phyloP scores from a whole-genome alignment of 2,797 vertebrate genomes.

The Diplodus sargus region DNA sequence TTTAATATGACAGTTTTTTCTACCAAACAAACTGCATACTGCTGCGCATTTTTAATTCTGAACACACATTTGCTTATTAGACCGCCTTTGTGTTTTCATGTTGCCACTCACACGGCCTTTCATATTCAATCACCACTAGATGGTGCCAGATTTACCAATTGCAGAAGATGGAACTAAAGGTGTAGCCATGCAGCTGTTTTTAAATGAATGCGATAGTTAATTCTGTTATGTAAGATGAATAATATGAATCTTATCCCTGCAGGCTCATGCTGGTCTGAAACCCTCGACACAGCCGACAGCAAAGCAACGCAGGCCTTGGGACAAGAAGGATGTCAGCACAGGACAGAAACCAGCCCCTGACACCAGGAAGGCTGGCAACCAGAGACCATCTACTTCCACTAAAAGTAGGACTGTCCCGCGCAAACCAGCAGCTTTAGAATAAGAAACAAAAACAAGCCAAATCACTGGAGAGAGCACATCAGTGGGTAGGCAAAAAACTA shows the following conservation, averaged over 20 bases:
- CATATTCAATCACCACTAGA: slow-evolving; percentile 79
- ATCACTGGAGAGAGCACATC: not conserved
- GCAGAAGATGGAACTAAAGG: slow-evolving; percentile 34
- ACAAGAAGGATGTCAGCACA: slow-evolving; percentile 59
- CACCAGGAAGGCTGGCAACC: slow-evolving; percentile 64
- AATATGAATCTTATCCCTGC: slow-evolving; percentile 73
- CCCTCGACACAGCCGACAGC: slow-evolving; percentile 57
- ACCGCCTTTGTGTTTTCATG: not conserved
- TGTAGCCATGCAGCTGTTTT: slow-evolving; percentile 51
- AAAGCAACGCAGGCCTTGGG: slow-evolving; percentile 65
- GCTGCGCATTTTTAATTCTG: slow-evolving; percentile 4
- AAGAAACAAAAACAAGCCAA: slow-evolving; percentile 22
- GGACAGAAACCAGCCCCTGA: slow-evolving; percentile 57
- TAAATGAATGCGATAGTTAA: slow-evolving; percentile 58
- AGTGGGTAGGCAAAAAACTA: not conserved
- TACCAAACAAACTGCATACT: not conserved
- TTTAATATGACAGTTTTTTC: not conserved
- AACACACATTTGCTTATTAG: not conserved
- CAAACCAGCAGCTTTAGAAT: slow-evolving; percentile 57
- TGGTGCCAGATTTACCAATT: slow-evolving; percentile 83
- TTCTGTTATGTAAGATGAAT: slow-evolving; percentile 72
- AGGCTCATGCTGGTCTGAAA: slow-evolving; percentile 75
- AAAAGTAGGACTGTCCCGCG: slow-evolving; percentile 59
- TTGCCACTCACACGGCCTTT: not conserved
- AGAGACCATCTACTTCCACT: slow-evolving; percentile 56